Evolutionary conservation across 2,888 invertebrate species (phyloP), one percentile per base, ranked within the genome.

Genomic region (Drosophila testacea): DNA sequence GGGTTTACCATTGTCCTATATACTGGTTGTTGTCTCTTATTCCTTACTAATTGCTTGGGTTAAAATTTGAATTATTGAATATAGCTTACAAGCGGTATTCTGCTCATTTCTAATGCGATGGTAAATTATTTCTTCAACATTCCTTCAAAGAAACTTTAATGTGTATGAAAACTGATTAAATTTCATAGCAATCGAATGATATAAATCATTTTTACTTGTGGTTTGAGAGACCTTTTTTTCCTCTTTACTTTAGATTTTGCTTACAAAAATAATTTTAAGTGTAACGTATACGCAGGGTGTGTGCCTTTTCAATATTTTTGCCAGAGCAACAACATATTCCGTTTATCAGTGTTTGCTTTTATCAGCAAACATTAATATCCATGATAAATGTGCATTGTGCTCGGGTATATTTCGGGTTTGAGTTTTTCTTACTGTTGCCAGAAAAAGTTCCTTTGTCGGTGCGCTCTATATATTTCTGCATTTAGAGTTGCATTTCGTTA

Each of bases 141-240:
- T 36, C 16, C 28, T 42, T 38, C 41, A 38, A 39, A 10, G n/a
- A 42, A 66, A 78, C 59, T 71, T 69, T 55, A 55, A 63, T 64
- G 47, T 68, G 77, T 72, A 59, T 57, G 54, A 69, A 77, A 79
- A 82, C 71, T 86, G 78, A 78, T 86, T 79, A 81, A 79, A 75
- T 86, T 57, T 55, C 48, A 46, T 68, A 51, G 42, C 60, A 41
- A 69, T 68, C 61, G 67, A 70, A 84, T 73, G 79, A 81, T 73
- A 68, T 57, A 41, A 76, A 72, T 47, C 55, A 50, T 55, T 75
- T 83, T 47, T 44, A 69, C 67, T 74, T 67, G 38, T 36, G 42
- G 41, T 60, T 60, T 13, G 10, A 16, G n/a, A 6, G 4, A 10
- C n/a, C n/a, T 32, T 42, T 1, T 30, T 11, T 54, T 41, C 1